These are phyloP conservation scores for Paratrypauchen microcephalus DNA, from an alignment of 2,797 vertebrate species.

Conservation along the genomic window DNA sequence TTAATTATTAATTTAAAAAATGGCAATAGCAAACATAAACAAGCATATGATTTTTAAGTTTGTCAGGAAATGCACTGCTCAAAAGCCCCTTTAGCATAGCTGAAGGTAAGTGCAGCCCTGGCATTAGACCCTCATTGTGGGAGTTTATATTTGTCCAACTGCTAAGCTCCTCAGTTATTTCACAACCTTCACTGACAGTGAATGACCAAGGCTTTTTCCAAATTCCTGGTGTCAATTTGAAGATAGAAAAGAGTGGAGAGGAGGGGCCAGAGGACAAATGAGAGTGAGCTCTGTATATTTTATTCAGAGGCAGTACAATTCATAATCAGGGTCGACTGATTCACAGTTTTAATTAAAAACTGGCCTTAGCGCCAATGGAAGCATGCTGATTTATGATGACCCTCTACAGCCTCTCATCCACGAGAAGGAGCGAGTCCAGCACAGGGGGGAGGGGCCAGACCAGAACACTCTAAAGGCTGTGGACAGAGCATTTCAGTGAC, in stretches of 20 bases:
- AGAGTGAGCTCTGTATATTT: slow-evolving; percentile 62
- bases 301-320: slow-evolving; percentile 74
- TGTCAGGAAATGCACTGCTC: too few species aligned
- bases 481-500: not conserved
- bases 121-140: slow-evolving; percentile 43
- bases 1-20: not conserved
- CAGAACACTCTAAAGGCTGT: slow-evolving; percentile 36
- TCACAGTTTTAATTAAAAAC: slow-evolving; percentile 81
- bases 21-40: too few species aligned
- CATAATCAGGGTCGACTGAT: slow-evolving; percentile 74
- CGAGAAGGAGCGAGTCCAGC: slow-evolving; percentile 49
- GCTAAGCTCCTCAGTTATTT: slow-evolving; percentile 58
- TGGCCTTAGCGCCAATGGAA: slow-evolving; percentile 63
- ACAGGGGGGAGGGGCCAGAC: slow-evolving; percentile 2
- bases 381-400: slow-evolving; percentile 74
- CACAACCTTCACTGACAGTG: slow-evolving; percentile 36
- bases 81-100: not conserved
- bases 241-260: slow-evolving; percentile 20
- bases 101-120: slow-evolving; percentile 47
- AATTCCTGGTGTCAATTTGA: slow-evolving; percentile 49
- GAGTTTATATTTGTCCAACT: slow-evolving; percentile 69
- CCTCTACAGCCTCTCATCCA: slow-evolving; percentile 50
- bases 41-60: too few species aligned
- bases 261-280: slow-evolving; percentile 23
- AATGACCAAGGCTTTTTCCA: slow-evolving; percentile 19